Evolutionary conservation across 2,888 invertebrate species (phyloP).

Genomic region (Lasioglossum pauxillum): DNA sequence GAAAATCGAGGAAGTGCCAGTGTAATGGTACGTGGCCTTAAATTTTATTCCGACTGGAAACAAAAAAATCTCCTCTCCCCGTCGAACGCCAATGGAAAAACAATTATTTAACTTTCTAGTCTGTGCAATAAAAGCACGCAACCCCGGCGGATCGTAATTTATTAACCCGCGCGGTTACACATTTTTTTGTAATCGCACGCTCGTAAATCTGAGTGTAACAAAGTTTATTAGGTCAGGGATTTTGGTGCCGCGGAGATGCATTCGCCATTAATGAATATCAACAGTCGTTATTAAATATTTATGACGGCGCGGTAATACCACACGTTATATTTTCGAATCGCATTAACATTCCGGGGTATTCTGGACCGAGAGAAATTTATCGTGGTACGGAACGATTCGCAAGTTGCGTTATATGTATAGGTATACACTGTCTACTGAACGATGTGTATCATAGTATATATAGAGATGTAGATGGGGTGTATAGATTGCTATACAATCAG

Average conservation of each 20-base stretch:
- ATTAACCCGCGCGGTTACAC: neutral
- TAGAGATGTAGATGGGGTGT: slow-evolving; percentile 19
- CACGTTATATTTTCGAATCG: slow-evolving; percentile 50
- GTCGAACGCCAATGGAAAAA: neutral
- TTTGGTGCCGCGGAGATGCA: slow-evolving; percentile 1
- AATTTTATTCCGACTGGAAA: neutral
- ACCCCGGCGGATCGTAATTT: neutral
- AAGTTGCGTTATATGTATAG: slow-evolving; percentile 18
- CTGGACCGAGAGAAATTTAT: slow-evolving; percentile 41
- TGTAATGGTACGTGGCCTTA: neutral
- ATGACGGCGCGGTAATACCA: slow-evolving; percentile 36
- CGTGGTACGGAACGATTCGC: slow-evolving; percentile 35
- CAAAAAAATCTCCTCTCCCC: neutral
- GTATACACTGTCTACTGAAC: neutral
- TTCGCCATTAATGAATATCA: slow-evolving; percentile 49
- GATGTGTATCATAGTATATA: neutral
- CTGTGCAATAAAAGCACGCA: neutral
- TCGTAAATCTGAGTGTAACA: slow-evolving; percentile 34
- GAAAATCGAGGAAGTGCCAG: neutral
- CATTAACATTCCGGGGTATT: slow-evolving; percentile 48
- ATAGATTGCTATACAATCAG: neutral
- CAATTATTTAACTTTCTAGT: neutral
- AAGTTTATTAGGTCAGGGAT: slow-evolving; percentile 37
- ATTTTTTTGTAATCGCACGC: neutral
- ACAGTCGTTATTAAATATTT: slow-evolving; percentile 56